Percentiles rank a stretch among this genome's conserved stretches.
Evolutionary conservation across 2,888 invertebrate species (phyloP).

Genomic region (Osmoderma eremita): DNA sequence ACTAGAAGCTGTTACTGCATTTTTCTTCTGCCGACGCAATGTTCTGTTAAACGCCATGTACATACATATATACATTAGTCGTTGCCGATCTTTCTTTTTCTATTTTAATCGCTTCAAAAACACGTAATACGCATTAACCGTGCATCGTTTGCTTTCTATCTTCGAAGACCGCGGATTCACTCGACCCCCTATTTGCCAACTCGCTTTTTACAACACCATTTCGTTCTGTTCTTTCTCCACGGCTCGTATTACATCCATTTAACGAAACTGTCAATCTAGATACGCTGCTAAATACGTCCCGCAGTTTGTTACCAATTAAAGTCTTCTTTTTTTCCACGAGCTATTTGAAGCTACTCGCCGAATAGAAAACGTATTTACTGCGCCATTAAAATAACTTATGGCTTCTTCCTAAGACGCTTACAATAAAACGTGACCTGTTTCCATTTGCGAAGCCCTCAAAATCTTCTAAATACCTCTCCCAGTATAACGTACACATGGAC

Average conservation of each 20-base stretch:
- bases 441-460: conserved; percentile 3
- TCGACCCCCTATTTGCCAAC: neutral
- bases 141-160: neutral
- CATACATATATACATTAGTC: neutral
- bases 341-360: conserved; percentile 7
- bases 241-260: neutral
- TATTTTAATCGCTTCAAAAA: neutral
- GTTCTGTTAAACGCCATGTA: no score
- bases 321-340: conserved; percentile 23
- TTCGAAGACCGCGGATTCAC: neutral
- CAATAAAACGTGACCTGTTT: conserved; percentile 31
- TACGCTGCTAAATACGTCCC: conserved; percentile 5
- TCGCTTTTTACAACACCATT: conserved; percentile 10
- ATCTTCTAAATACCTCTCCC: neutral
- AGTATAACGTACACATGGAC: no score
- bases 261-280: conserved; percentile 18
- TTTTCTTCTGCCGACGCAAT: no score
- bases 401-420: conserved; percentile 24
- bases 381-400: conserved; percentile 30
- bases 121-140: neutral
- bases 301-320: conserved; percentile 24
- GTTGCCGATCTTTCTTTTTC: neutral
- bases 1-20: no score
- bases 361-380: conserved; percentile 28
- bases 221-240: neutral